Percentiles rank a stretch among this genome's conserved stretches.
These are phyloP conservation scores for Camptogramma bilineatum DNA, from an alignment of 2,888 invertebrate genomes.

Conservation along the genomic window DNA sequence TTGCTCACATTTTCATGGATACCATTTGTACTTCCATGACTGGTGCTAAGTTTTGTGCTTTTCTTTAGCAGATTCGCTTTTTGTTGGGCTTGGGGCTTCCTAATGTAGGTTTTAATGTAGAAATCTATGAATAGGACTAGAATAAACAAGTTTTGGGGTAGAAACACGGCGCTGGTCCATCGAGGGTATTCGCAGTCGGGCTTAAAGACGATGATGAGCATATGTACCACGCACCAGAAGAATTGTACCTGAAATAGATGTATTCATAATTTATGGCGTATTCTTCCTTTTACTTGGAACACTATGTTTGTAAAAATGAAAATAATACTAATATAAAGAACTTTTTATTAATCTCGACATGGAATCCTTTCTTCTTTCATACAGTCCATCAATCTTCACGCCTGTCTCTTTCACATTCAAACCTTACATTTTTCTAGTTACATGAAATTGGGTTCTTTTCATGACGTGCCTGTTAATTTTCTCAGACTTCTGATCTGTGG, in stretches of 20 bases:
- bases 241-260: conserved; percentile 86
- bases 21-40: conserved; percentile 2
- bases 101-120: conserved; percentile 87
- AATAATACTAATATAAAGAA: too few relatives aligned
- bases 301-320: too few relatives aligned
- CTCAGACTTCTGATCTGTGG: too few relatives aligned
- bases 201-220: conserved; percentile 70
- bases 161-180: conserved; percentile 80
- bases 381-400: too few relatives aligned
- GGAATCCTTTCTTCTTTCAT: too few relatives aligned
- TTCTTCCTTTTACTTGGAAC: too few relatives aligned
- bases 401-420: too few relatives aligned
- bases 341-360: too few relatives aligned
- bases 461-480: too few relatives aligned
- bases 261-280: too few relatives aligned
- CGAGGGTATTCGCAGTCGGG: conserved; percentile 86
- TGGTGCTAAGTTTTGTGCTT: conserved; percentile 5
- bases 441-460: too few relatives aligned
- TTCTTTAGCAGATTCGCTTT: conserved; percentile 14
- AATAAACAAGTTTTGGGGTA: conserved; percentile 89
- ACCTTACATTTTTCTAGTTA: too few relatives aligned
- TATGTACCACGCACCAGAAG: conserved; percentile 84
- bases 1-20: conserved; percentile 4
- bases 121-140: conserved; percentile 88
- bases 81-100: conserved; percentile 52